phyloP scores from a whole-genome alignment of 2,888 invertebrate genomes.

The Linnaemya vulpina region DNA sequence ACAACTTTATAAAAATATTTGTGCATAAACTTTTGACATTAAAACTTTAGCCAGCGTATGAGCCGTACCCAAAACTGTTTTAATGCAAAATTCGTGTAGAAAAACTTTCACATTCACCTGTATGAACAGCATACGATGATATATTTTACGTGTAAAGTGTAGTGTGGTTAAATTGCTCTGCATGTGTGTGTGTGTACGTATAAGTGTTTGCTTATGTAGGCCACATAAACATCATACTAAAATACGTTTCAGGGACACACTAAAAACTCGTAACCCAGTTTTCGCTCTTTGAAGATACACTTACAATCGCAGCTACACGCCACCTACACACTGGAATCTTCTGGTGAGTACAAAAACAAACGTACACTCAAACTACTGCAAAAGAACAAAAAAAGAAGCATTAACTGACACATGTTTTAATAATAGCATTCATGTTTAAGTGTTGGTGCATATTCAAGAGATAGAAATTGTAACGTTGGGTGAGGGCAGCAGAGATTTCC shows the following conservation, averaged over 20 bases:
- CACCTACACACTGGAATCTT: constrained; percentile 14
- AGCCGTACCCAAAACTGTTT: neutral
- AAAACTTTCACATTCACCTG: neutral
- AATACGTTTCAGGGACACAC: constrained; percentile 69
- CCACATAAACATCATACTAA: constrained; percentile 61
- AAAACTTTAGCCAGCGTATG: constrained; percentile 1
- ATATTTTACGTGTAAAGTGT: constrained; percentile 49
- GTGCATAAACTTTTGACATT: constrained; percentile 27
- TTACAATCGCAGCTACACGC: neutral
- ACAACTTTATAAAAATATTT: constrained; percentile 28
- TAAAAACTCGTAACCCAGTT: constrained; percentile 68
- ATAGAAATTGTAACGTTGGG: neutral
- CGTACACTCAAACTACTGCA: neutral
- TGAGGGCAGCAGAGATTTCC: neutral
- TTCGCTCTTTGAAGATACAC: constrained; percentile 45
- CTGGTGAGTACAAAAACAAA: neutral
- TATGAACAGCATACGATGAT: neutral
- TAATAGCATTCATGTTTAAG: constrained; percentile 59
- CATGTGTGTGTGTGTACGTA: neutral
- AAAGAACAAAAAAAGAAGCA: constrained; percentile 29
- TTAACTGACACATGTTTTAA: constrained; percentile 70
- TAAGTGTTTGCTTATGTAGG: constrained; percentile 62
- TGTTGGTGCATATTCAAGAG: constrained; percentile 40
- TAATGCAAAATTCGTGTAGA: neutral
- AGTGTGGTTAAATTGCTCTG: neutral